phyloP scores from a whole-genome alignment of 2,113 vertebrate species.

The Sander lucioperca region DNA sequence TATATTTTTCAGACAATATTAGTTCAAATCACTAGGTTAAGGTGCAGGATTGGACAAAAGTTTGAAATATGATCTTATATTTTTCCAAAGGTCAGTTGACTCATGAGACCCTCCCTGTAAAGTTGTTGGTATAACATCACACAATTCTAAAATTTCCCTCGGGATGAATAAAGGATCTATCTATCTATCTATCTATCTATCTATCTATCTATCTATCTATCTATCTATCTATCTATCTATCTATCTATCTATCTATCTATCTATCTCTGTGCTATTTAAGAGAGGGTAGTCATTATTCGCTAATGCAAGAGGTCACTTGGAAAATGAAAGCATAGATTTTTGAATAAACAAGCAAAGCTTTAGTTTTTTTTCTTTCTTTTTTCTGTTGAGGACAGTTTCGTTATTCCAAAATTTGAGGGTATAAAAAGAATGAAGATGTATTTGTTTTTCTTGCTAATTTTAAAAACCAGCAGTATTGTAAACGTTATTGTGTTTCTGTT shows the following conservation, averaged over 20 bases:
- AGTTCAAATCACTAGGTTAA: background rate
- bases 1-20: background rate
- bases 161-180: no score
- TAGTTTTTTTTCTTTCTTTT: background rate
- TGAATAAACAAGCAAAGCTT: background rate
- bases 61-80: no score
- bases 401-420: background rate
- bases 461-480: background rate
- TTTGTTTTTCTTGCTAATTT: background rate
- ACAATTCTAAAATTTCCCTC: no score
- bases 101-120: no score
- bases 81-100: no score
- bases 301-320: background rate
- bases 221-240: no score
- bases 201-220: no score
- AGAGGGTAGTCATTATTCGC: background rate
- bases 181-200: no score
- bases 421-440: background rate
- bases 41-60: background rate
- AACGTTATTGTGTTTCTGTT: background rate
- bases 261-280: no score
- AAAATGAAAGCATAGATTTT: background rate
- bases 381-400: background rate
- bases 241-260: no score
- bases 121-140: no score